A percentile compares a stretch with the other conserved stretches of the same genome.
phyloP scores from a whole-genome alignment of 2,797 vertebrate genomes.

The Threskiornis aethiopicus region DNA sequence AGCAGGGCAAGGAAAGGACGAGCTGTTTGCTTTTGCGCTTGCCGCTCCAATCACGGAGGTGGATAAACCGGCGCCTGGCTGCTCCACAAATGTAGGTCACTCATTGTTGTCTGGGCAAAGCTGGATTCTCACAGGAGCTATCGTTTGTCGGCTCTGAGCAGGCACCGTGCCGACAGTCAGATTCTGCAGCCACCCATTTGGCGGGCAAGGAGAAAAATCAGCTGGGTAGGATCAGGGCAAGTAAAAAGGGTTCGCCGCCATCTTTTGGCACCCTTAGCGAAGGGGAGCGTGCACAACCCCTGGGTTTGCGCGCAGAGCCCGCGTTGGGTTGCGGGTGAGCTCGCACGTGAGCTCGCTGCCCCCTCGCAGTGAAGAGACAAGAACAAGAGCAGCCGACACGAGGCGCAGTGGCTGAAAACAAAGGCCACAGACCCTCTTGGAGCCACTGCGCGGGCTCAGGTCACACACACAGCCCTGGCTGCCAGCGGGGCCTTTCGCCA shows the following conservation, averaged over 20 bases:
- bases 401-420: not conserved
- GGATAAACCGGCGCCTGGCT: not conserved
- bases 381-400: rapidly evolving
- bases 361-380: not conserved
- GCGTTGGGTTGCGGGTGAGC: rapidly evolving
- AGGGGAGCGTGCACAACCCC: rapidly evolving
- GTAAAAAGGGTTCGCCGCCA: rapidly evolving
- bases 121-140: not conserved
- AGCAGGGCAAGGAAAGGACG: not conserved
- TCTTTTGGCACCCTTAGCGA: not conserved
- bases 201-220: not conserved
- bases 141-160: not conserved
- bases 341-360: rapidly evolving
- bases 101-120: not conserved
- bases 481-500: not conserved
- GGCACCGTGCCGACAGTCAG: not conserved
- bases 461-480: not conserved
- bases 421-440: not conserved
- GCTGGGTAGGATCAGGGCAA: not conserved
- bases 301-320: rapidly evolving
- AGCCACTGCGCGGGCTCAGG: not conserved
- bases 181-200: not conserved
- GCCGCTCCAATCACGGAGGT: not conserved
- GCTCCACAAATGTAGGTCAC: not conserved
- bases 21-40: not conserved